phyloP scores from a whole-genome alignment of 2,113 vertebrate genomes.

The Phoxinus phoxinus region DNA sequence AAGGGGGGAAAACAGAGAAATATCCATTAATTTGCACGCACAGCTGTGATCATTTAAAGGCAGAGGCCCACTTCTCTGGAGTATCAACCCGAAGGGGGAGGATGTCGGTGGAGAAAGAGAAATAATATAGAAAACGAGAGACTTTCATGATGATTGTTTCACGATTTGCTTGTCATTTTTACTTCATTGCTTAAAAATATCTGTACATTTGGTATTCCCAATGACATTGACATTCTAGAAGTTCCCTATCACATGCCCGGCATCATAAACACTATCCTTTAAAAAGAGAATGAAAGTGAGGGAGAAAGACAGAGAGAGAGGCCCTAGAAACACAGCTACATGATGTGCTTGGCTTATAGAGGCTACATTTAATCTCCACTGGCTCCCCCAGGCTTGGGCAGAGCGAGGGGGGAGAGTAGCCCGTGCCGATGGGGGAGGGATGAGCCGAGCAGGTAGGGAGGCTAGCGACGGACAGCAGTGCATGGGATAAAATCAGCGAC shows the following conservation, averaged over 20 bases:
- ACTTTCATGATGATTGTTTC: constrained; percentile 62
- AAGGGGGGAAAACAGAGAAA: constrained; percentile 59
- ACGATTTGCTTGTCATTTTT: not conserved
- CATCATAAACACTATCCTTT: constrained; percentile 71
- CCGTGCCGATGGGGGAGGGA: constrained; percentile 69
- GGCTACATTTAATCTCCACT: constrained; percentile 95
- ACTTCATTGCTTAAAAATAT: constrained; percentile 18
- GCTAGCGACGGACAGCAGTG: constrained; percentile 82
- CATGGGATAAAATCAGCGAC: constrained; percentile 90
- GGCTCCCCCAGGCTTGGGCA: constrained; percentile 90
- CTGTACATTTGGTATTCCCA: constrained; percentile 14
- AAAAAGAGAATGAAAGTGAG: constrained; percentile 56
- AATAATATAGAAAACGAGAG: constrained; percentile 29
- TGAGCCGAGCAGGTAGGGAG: constrained; percentile 77
- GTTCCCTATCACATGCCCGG: constrained; percentile 36
- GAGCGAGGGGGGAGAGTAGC: constrained; percentile 79
- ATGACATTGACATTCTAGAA: constrained; percentile 48
- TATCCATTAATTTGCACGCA: constrained; percentile 79
- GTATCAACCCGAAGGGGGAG: constrained; percentile 62
- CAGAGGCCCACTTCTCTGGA: constrained; percentile 72
- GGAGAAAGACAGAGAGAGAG: constrained; percentile 59
- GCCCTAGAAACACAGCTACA: constrained; percentile 86
- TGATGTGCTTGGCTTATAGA: constrained; percentile 93
- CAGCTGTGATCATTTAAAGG: constrained; percentile 81
- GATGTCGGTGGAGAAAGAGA: constrained; percentile 35